These are phyloP conservation scores for Geodia barretti DNA, from an alignment of 37 sponge, comb jelly and placozoan species.

Conservation along the genomic window DNA sequence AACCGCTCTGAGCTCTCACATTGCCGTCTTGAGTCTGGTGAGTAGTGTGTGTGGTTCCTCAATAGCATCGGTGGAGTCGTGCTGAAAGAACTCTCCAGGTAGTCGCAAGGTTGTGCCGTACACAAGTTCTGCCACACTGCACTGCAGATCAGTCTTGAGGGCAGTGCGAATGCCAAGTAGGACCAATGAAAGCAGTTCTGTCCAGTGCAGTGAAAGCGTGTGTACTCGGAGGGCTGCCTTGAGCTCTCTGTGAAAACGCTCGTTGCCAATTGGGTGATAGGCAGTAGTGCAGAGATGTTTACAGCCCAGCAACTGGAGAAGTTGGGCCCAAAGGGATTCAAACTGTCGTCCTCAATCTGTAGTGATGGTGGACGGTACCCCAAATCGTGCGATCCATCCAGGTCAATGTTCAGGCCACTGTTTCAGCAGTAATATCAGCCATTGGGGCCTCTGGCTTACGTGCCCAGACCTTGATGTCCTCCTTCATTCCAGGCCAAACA, in stretches of 20 bases:
- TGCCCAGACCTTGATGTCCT: too few species aligned
- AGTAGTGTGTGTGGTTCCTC: slow-evolving; percentile 16
- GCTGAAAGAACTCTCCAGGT: slow-evolving; percentile 39
- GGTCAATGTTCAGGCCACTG: background rate
- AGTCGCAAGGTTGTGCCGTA: slow-evolving; percentile 53
- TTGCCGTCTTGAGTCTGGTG: slow-evolving; percentile 16
- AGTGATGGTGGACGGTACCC: slow-evolving; percentile 36
- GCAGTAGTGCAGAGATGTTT: slow-evolving; percentile 33
- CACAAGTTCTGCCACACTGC: slow-evolving; percentile 42
- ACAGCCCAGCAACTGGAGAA: slow-evolving; percentile 9
- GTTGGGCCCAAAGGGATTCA: slow-evolving; percentile 26
- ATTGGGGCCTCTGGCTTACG: too few species aligned
- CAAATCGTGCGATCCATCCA: slow-evolving; percentile 2
- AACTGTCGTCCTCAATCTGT: slow-evolving; percentile 52
- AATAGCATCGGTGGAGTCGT: background rate
- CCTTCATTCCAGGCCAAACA: too few species aligned
- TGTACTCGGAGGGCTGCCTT: slow-evolving; percentile 36
- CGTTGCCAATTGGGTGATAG: slow-evolving; percentile 48
- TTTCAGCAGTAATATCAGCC: background rate
- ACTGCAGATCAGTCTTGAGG: slow-evolving; percentile 34
- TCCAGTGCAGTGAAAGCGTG: slow-evolving; percentile 13
- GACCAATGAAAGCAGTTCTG: slow-evolving; percentile 25
- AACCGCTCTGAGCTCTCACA: slow-evolving; percentile 23
- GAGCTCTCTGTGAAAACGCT: slow-evolving; percentile 41
- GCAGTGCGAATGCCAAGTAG: slow-evolving; percentile 48